phyloP scores from a whole-genome alignment of 2,113 vertebrate species.

The Albula goreensis region DNA sequence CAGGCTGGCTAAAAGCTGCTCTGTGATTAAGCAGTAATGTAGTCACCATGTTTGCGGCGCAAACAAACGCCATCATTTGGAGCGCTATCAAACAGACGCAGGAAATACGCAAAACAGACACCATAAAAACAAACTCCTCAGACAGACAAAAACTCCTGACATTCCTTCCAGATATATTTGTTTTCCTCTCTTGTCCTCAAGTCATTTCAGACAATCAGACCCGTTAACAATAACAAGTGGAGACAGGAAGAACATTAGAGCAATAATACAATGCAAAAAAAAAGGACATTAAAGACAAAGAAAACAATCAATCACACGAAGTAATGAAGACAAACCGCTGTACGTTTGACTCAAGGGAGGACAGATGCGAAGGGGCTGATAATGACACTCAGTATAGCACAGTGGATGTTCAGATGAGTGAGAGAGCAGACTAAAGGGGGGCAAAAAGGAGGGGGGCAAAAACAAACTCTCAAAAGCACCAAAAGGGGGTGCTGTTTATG shows the following conservation, averaged over 20 bases:
- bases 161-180: neutral
- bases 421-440: too few species aligned
- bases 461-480: neutral
- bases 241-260: slow-evolving; percentile 5
- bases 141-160: neutral
- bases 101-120: neutral
- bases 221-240: neutral
- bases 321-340: neutral
- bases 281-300: neutral
- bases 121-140: neutral
- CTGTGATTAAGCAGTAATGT: neutral
- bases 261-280: neutral
- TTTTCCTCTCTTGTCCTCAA: neutral
- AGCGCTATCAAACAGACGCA: neutral
- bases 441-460: neutral
- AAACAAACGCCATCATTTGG: neutral
- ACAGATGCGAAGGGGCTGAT: neutral
- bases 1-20: neutral
- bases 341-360: neutral
- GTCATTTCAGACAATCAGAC: neutral
- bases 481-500: neutral
- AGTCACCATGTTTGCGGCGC: neutral
- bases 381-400: neutral
- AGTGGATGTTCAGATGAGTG: neutral
- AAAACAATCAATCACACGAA: neutral